phyloP scores from a whole-genome alignment of 2,888 invertebrate species.

The Allophyes oxyacanthae region DNA sequence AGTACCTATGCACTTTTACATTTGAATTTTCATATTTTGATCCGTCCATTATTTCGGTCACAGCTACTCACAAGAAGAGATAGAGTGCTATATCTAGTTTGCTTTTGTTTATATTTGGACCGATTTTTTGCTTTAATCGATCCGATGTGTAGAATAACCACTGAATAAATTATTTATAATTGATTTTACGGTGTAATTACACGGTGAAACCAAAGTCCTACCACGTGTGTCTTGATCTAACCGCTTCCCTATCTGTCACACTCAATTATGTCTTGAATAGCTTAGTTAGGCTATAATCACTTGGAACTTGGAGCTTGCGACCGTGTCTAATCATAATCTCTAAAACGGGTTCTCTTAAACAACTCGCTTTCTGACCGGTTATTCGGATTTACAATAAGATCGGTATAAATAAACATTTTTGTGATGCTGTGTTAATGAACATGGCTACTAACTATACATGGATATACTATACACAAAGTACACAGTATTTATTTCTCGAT shows the following conservation, averaged over 20 bases:
- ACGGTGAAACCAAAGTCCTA: constrained; percentile 35
- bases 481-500: constrained; percentile 14
- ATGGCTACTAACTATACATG: constrained; percentile 5
- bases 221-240: constrained; percentile 37
- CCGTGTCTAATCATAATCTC: constrained; percentile 54
- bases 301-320: constrained; percentile 30
- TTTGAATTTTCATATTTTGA: no score
- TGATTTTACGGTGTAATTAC: constrained; percentile 18
- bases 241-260: constrained; percentile 50
- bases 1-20: no score
- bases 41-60: no score
- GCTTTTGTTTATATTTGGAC: constrained; percentile 8
- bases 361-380: constrained; percentile 51
- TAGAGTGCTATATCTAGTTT: no score
- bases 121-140: not conserved
- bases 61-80: not conserved
- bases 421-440: constrained; percentile 17
- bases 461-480: no score
- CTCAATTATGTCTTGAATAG: constrained; percentile 45
- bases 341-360: constrained; percentile 44
- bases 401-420: constrained; percentile 28
- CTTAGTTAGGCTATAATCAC: constrained; percentile 42
- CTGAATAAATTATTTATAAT: constrained; percentile 17
- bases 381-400: constrained; percentile 29
- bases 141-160: not conserved